A percentile compares a stretch with the other conserved stretches of the same genome.
Evolutionary conservation across 2,113 vertebrate species (phyloP).

Genomic region (Centrocercus urophasianus): DNA sequence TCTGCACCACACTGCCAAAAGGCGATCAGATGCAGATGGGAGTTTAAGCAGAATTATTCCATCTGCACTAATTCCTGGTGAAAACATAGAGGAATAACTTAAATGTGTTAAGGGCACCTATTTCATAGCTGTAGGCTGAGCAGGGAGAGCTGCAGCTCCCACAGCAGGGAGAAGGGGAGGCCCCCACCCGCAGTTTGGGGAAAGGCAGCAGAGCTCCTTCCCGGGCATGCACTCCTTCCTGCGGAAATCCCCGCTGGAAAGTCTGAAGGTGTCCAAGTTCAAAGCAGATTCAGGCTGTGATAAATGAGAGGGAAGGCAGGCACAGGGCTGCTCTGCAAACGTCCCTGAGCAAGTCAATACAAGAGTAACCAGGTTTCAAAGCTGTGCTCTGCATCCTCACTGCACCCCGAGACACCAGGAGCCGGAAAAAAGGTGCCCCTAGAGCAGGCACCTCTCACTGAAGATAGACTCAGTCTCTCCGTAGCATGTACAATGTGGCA

Average conservation of each 20-base stretch:
- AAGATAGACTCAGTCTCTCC: background rate
- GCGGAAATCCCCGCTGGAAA: constrained; percentile 26
- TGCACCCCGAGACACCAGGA: background rate
- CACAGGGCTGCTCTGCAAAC: background rate
- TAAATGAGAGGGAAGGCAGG: background rate
- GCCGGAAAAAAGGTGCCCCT: background rate
- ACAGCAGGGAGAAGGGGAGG: background rate
- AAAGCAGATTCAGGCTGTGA: background rate
- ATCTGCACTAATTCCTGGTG: background rate
- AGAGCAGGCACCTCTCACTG: background rate
- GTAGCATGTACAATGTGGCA: rapidly evolving
- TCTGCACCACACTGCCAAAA: background rate
- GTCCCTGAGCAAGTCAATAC: background rate
- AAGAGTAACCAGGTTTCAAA: rapidly evolving
- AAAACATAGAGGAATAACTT: background rate
- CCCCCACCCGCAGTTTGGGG: background rate
- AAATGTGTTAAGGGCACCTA: background rate
- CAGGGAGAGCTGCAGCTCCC: background rate
- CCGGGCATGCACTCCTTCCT: background rate
- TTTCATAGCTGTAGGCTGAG: background rate
- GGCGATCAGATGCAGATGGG: too few species aligned
- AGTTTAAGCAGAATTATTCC: background rate
- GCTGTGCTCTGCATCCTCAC: background rate
- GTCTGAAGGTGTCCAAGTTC: background rate
- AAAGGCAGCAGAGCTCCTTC: background rate